A percentile compares a stretch with the other conserved stretches of the same genome.
Evolutionary conservation across 2,113 vertebrate genomes (phyloP).

Genomic region (Clupea harengus): DNA sequence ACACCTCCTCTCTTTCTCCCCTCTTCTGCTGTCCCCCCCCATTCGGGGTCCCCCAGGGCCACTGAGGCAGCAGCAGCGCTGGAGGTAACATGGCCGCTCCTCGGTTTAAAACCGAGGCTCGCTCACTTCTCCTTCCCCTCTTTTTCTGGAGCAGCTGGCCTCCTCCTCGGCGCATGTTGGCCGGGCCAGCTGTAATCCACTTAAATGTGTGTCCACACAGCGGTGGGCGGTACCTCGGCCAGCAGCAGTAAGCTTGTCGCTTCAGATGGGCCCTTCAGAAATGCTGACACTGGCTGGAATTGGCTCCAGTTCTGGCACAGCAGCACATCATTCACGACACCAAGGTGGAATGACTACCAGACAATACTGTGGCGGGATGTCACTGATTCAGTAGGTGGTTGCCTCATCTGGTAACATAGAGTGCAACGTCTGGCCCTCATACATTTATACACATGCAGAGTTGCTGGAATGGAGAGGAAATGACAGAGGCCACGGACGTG

Average conservation of each 20-base stretch:
- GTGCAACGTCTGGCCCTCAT: neutral
- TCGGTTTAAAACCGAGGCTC: neutral
- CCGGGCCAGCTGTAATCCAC: conserved; percentile 2
- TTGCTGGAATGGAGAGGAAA: neutral
- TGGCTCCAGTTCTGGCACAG: too few relatives aligned
- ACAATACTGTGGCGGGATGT: neutral
- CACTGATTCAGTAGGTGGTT: neutral
- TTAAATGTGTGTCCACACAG: neutral
- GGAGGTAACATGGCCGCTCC: neutral
- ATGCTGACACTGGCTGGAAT: neutral
- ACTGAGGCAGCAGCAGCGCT: neutral
- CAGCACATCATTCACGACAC: neutral
- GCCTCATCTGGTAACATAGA: neutral
- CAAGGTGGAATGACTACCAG: neutral
- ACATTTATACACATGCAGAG: neutral
- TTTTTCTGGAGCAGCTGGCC: neutral
- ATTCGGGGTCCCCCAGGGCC: neutral
- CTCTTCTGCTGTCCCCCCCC: neutral
- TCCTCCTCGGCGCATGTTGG: neutral
- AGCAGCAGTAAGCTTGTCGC: neutral
- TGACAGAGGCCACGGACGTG: neutral
- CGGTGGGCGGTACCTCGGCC: neutral
- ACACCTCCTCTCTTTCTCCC: neutral
- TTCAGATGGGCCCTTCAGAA: neutral
- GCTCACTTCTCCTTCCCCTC: neutral